Evolutionary conservation across 2,888 invertebrate genomes (phyloP), one percentile per base, ranked within the genome.

Genomic region (Coelinius sp.): DNA sequence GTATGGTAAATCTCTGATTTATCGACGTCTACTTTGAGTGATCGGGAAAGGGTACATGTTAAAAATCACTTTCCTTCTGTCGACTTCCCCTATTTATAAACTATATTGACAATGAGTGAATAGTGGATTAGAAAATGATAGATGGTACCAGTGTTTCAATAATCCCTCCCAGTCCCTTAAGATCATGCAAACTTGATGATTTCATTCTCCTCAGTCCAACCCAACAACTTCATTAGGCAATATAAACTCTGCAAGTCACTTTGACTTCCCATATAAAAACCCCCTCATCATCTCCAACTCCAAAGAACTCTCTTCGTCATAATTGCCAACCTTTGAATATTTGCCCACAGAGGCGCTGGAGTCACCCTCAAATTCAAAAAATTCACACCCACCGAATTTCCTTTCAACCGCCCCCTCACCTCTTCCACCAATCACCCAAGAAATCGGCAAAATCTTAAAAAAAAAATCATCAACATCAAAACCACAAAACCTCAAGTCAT

Each of bases 281-380:
- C 10, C 10, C 1, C 52, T 52, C 52, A 24, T 52, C 52, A 52
- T 52, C 24, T 22, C 20, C 10, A 49, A 12, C 20, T 52, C 8
- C 1, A 22, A 10, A 52, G 22, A 7, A 52, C 20, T 8, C 52
- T 22, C 52, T 22, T 20, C 22, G 20, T 20, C 20, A 12, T 22
- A 8, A n/a, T 7, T 3, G 2, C 24, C 10, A 24, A 52, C 22
- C 10, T 22, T 66, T 12, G 17, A 20, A 35, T 66, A 31, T 49
- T 66, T 52, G 14, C 35, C 4, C 46, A 8, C 6, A 66, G 66
- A 35, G 66, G 66, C 52, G 66, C 35, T 66, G 17, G 17, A 12
- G 0, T 31, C 20, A 46, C 2, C 1, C 4, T 27, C 3, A 27
- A 46, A 49, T 65, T 65, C 46, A 27, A 65, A 65, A 46, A 46